Base-by-base conservation (phyloP, 2,888 invertebrate genomes). In the Lordiphosa andalusiaca region DNA sequence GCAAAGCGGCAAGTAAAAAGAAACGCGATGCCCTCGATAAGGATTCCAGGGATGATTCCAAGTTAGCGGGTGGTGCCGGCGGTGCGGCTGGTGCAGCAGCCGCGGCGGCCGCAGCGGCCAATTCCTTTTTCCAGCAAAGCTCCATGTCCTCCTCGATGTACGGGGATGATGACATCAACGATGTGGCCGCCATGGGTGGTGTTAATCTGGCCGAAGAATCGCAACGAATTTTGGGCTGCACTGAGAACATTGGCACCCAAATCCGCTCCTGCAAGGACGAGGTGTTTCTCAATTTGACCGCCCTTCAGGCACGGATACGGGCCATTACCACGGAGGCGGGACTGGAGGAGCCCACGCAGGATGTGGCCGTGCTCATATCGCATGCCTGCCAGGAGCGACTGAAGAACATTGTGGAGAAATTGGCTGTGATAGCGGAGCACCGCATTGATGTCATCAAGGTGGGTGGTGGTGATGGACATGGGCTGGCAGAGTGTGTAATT, bases 151-250 rank as follows among this genome's bases (percentile, higher is more conserved):
- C 89, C 33, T 88, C 89, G 12, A 87, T 90, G 74, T 92, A 92
- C 65, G 96, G 96, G 40, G 97, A 98, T 86, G 98, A 98, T 88
- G 98, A 99, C 89, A 98, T 98, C 85, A 99, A 98, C 87, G 98
- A 99, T 91, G 98, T 99, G 10, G 98, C 98, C 30, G 98, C 98
- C 7, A 98, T 99, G 98, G 98, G 98, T 67, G 98, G 98, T 49
- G 98, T 99, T 53, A 99, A 99, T 91, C 91, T 99, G 83, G 95
- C 96, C 0, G 98, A 99, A 90, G 98, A 99, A 90, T 95, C 96
- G 36, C 97, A 97, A 89, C 93, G 96, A 89, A 98, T 98, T 85
- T 92, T 98, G 62, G 96, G 96, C 10, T 94, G 96, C 12, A 95
- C 96, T 2, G 96, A 97, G 84, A 93, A 96, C 88, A 95, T 97